Evolutionary conservation across 1,140 invertebrate species (phyloP), one percentile per base, ranked within the genome.

Genomic region (Planococcus citri): DNA sequence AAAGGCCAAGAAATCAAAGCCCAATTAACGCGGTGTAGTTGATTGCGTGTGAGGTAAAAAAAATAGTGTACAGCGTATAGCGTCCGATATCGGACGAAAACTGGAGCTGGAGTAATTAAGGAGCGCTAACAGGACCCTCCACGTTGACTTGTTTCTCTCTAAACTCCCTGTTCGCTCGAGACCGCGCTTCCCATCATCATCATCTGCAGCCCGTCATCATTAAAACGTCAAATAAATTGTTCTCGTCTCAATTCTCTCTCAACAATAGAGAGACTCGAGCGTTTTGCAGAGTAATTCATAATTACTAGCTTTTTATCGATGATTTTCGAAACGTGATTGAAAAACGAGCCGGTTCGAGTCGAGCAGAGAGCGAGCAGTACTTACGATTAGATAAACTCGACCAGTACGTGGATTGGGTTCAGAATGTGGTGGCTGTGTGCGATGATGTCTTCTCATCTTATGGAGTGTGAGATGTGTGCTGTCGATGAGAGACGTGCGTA

Each of bases 151-250:
- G 60, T 64, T 64, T 64, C 60, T 64, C 21, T 25, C 22, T 9
- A 64, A 24, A 64, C n/a, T n/a, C n/a, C n/a, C n/a, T n/a, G n/a
- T n/a, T n/a, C n/a, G n/a, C n/a, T n/a, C n/a, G n/a, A 64, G 60
- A 25, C 22, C 60, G 60, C 60, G 60, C 60, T 64, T 64, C 60
- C 21, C 51, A 20, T 64, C 20, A 25, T 22, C 22, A n/a, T n/a
- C n/a, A n/a, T n/a, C n/a, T n/a, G n/a, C n/a, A n/a, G 9, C 14
- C 25, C 60, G 20, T 64, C 25, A 64, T 64, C 60, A 64, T 64
- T 64, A 64, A 64, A 64, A 64, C 60, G 60, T 64, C 60, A 64
- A 64, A 64, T 64, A 64, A 64, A 64, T 64, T 64, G 60, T 64
- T 64, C 60, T 64, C 60, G 22, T 64, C 60, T 64, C 22, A 64